These are phyloP conservation scores for Tolmerus cingulatus DNA, from an alignment of 2,888 invertebrate species.

Conservation along the genomic window DNA sequence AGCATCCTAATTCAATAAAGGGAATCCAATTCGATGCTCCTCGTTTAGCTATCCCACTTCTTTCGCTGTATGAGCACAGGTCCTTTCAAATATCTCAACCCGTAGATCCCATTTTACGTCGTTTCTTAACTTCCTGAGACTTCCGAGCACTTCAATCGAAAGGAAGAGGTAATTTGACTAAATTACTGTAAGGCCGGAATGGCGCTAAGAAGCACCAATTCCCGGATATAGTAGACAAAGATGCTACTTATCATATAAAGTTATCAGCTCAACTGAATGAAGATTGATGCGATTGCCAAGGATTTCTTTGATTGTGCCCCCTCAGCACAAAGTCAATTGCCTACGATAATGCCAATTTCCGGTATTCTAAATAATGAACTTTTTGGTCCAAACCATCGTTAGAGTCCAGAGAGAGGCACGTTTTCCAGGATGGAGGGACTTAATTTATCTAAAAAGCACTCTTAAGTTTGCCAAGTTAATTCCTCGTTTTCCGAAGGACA, in stretches of 20 bases:
- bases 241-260: slow-evolving; percentile 31
- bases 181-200: slow-evolving; percentile 31
- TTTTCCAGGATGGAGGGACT: background rate
- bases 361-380: slow-evolving; percentile 30
- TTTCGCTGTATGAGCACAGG: slow-evolving; percentile 12
- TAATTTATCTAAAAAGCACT: slow-evolving; percentile 9
- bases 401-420: background rate
- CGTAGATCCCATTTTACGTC: background rate
- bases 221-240: slow-evolving; percentile 14
- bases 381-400: background rate
- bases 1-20: slow-evolving; percentile 40
- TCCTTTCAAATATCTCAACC: slow-evolving; percentile 13
- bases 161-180: slow-evolving; percentile 37
- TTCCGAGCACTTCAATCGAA: slow-evolving; percentile 26
- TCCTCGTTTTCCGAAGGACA: background rate
- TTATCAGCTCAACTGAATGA: slow-evolving; percentile 32
- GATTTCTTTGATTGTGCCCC: slow-evolving; percentile 25
- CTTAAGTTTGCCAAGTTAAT: background rate
- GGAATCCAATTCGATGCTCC: slow-evolving; percentile 36
- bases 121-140: slow-evolving; percentile 14
- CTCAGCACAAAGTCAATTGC: slow-evolving; percentile 34
- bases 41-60: slow-evolving; percentile 20
- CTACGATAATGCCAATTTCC: slow-evolving; percentile 7
- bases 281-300: slow-evolving; percentile 26
- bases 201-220: slow-evolving; percentile 8